Evolutionary conservation across 2,888 invertebrate species (phyloP), one percentile per base, ranked within the genome.

Genomic region (Chaetoderma sp.): DNA sequence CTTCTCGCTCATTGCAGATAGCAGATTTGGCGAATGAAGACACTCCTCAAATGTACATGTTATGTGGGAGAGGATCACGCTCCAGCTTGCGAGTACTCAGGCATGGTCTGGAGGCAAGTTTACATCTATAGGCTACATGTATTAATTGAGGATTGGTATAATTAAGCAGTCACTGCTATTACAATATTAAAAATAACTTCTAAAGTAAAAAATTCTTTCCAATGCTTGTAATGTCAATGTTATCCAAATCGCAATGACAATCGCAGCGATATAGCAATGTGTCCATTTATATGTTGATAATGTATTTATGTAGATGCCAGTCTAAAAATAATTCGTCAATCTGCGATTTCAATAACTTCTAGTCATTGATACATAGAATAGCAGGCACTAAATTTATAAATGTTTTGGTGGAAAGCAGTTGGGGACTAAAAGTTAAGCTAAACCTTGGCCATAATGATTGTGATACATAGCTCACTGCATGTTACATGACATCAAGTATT

Each of bases 21-120:
- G 88, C 87, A 49, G 89, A 89, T 77, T 76, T 89, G 70, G 96
- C 98, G 54, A 97, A 96, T 82, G 99, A 99, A 89, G 99, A 99
- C 86, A 98, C 98, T 0, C 98, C 99, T 0, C 99, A 99, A 88
- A 90, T 99, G 68, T 98, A 98, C 87, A 92, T 97, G 82, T 90
- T 96, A 2, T 98, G 98, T 88, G 99, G 99, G 0, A 89, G 98
- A 68, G 98, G 99, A 0, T 94, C 99, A 0, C 90, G 98, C 49
- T 98, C 98, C 0, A 93, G 97, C 0, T 86, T 99, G 49, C 90
- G 96, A 80, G 96, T 98, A 0, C 88, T 99, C 10, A 90, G 99
- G 27, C 99, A 99, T 87, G 99, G 99, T 77, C 89, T 99, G 57
- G 99, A 98, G 89, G 88, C 88, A 70, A 72, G 66, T 50, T 0